Conservation (phyloP, 2,888 invertebrate species). For the Cephus nigrinus region DNA sequence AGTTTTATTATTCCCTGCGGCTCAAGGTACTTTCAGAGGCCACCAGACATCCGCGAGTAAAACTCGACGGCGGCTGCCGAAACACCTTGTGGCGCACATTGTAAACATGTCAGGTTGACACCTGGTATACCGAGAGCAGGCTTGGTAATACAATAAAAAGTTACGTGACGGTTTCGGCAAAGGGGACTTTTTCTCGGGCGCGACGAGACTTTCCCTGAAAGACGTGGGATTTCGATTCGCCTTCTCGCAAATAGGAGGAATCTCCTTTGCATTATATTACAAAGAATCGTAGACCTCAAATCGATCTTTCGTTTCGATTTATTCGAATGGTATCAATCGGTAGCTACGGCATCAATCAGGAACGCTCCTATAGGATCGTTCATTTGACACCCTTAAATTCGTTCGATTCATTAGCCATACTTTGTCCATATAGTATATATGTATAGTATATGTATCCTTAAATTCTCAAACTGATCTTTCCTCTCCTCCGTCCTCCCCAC, state of each 20-base stretch:
- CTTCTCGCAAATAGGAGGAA: slow-evolving; percentile 48
- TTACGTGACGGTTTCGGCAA: slow-evolving; percentile 22
- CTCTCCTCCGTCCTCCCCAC: not conserved
- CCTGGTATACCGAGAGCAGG: not conserved
- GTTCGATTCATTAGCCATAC: not conserved
- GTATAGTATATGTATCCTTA: too few species aligned
- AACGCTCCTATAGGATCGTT: not conserved
- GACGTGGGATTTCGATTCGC: slow-evolving; percentile 46
- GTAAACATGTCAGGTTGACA: slow-evolving; percentile 10
- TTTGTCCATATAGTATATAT: not conserved
- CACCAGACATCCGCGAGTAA: not conserved
- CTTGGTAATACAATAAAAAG: slow-evolving; percentile 16
- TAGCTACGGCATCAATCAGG: not conserved
- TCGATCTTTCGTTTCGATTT: not conserved
- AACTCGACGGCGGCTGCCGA: not conserved
- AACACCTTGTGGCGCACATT: not conserved
- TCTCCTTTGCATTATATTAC: slow-evolving; percentile 53
- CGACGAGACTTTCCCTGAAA: slow-evolving; percentile 1
- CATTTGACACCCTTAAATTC: not conserved
- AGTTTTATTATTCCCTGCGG: not conserved
- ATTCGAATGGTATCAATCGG: not conserved
- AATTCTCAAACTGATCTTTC: not conserved
- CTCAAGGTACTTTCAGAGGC: not conserved
- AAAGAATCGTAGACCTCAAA: slow-evolving; percentile 13
- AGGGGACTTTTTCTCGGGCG: slow-evolving; percentile 21